Conservation (phyloP, 2,113 vertebrate species). For the Hystrix cristata region DNA sequence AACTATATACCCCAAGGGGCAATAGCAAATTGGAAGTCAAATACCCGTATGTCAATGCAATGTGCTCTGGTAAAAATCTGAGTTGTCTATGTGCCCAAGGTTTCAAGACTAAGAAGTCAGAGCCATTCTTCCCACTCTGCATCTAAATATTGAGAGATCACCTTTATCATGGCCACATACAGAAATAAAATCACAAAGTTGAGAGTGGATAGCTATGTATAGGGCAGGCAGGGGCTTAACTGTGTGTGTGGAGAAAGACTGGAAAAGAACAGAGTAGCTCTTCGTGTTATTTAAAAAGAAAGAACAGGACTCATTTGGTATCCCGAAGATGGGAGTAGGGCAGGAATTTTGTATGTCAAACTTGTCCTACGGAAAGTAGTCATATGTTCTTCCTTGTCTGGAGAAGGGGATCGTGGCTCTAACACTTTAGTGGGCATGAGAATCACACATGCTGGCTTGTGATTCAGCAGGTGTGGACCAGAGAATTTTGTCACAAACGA, state of each 20-base stretch:
- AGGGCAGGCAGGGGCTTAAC: not conserved
- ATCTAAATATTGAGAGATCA: not conserved
- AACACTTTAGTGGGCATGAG: not conserved
- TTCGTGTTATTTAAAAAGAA: not conserved
- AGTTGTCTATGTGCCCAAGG: not conserved
- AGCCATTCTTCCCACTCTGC: not conserved
- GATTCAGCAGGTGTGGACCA: not conserved
- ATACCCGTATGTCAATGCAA: not conserved
- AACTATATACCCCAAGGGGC: not conserved
- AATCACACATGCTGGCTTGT: not conserved
- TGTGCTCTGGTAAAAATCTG: not conserved
- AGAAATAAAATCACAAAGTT: slow-evolving; percentile 1
- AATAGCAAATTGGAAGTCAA: slow-evolving; percentile 8
- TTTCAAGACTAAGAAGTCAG: not conserved
- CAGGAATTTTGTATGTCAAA: not conserved
- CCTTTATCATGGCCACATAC: not conserved
- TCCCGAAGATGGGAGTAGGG: not conserved
- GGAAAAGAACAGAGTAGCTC: not conserved
- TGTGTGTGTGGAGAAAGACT: not conserved
- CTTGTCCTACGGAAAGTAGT: not conserved
- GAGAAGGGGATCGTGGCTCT: not conserved
- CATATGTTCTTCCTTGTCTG: not conserved
- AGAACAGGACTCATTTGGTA: not conserved
- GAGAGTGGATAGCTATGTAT: not conserved
- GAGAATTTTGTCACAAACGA: not conserved